These are phyloP conservation scores for Lichenostomus cassidix DNA, from an alignment of 2,113 vertebrate species.

Conservation along the genomic window DNA sequence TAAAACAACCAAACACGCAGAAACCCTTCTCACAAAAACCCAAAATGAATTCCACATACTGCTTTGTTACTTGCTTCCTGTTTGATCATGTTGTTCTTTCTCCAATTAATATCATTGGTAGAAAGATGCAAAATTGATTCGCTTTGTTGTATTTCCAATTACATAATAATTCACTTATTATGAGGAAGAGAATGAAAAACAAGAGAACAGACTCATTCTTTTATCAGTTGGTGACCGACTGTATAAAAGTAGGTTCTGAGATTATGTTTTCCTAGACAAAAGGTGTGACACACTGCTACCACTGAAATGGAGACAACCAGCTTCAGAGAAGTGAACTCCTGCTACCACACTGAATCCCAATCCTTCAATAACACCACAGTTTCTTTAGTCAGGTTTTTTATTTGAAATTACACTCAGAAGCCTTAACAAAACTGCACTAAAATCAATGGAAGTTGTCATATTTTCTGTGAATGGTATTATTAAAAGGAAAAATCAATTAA, in stretches of 20 bases:
- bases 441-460: neutral
- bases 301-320: neutral
- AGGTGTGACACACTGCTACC: neutral
- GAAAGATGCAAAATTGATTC: neutral
- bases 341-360: neutral
- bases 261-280: neutral
- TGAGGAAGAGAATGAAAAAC: neutral
- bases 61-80: neutral
- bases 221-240: neutral
- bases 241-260: neutral
- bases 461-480: neutral
- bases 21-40: neutral
- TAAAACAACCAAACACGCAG: neutral
- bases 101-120: neutral
- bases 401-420: neutral
- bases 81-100: neutral
- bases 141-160: neutral
- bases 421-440: neutral
- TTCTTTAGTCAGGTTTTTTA: neutral
- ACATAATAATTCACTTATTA: neutral
- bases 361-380: neutral
- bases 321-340: neutral
- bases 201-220: neutral
- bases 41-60: neutral
- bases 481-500: neutral